These are phyloP conservation scores for Harpegnathos saltator DNA, from an alignment of 1,140 invertebrate genomes.

Conservation along the genomic window DNA sequence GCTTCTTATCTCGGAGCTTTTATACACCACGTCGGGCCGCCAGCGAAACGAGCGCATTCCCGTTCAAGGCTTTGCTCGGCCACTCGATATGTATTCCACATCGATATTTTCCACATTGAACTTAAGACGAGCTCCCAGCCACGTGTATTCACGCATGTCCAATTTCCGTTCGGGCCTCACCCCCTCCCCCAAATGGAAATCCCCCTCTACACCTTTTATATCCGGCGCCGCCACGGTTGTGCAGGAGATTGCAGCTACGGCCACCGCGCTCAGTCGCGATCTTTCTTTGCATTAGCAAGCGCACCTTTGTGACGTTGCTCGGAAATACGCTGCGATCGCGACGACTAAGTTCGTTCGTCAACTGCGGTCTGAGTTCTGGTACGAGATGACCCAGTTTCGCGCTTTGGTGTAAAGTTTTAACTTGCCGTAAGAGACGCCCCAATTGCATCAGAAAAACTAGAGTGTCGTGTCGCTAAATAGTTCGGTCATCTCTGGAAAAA, in stretches of 20 bases:
- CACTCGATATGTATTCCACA: conserved; percentile 36
- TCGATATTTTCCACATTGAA: conserved; percentile 50
- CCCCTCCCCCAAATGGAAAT: conserved; percentile 32
- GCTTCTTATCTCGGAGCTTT: conserved; percentile 40
- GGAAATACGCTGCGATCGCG: background rate
- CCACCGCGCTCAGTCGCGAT: background rate
- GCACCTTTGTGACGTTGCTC: background rate
- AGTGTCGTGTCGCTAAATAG: too few species aligned
- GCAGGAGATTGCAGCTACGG: background rate
- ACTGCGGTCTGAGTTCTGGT: too few species aligned
- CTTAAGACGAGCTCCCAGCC: conserved; percentile 47
- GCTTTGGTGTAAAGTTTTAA: too few species aligned
- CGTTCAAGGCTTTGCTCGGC: conserved; percentile 39
- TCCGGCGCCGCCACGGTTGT: conserved; percentile 22
- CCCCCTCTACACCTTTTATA: conserved; percentile 38
- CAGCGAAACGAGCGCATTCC: conserved; percentile 23
- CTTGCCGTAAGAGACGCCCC: too few species aligned
- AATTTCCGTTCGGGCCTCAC: conserved; percentile 37
- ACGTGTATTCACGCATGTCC: conserved; percentile 44
- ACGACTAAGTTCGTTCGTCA: too few species aligned
- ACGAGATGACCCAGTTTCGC: too few species aligned
- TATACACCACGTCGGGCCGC: conserved; percentile 20
- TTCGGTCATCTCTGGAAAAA: too few species aligned
- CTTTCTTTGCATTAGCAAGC: background rate
- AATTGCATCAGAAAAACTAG: too few species aligned